Base-by-base conservation (phyloP, 2,888 invertebrate species). In the Drosophila conformis region DNA sequence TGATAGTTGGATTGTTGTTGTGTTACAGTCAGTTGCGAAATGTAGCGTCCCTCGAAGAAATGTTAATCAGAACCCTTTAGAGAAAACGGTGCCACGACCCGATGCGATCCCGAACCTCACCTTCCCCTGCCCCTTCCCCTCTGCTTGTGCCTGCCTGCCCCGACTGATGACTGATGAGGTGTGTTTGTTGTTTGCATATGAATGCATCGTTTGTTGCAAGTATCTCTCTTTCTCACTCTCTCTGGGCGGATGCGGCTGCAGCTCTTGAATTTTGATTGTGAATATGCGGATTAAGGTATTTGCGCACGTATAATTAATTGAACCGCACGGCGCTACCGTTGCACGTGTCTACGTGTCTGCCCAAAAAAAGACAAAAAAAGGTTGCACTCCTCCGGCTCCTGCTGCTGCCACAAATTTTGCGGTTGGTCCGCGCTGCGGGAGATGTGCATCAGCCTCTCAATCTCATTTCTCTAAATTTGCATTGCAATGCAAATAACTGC, bases 281-380 rank as follows among this genome's bases (percentile, higher is more conserved):
- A 87, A 87, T 87, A 81, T 76, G 76, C 77, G 89, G 88, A 91
- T 89, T 90, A 83, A 79, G 79, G 84, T 83, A 90, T 89, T 90
- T 91, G 86, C 86, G 80, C 86, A 90, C 86, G 84, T 90, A 90
- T 91, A 91, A 91, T 91, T 91, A 91, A 90, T 91, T 90, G 83
- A 82, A 79, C 86, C 77, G 78, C 83, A 80, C 70, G 68, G 52
- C 40, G 80, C 78, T 78, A 74, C 81, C 66, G 79, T 61, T 69
- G 73, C 77, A 61, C 58, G 61, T 64, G 61, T 66, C 74, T 69
- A 63, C 74, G 56, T 40, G 57, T 57, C 57, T 42, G 29, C 15
- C 42, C 36, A 48, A 54, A 25, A 15, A 4, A 18, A 15, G 10
- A 6, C 2, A 13, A 21, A 58, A 46, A 35, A 15, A 27, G 57